These are phyloP conservation scores for Batillaria attramentaria DNA, from an alignment of 1,140 invertebrate genomes.

Conservation along the genomic window DNA sequence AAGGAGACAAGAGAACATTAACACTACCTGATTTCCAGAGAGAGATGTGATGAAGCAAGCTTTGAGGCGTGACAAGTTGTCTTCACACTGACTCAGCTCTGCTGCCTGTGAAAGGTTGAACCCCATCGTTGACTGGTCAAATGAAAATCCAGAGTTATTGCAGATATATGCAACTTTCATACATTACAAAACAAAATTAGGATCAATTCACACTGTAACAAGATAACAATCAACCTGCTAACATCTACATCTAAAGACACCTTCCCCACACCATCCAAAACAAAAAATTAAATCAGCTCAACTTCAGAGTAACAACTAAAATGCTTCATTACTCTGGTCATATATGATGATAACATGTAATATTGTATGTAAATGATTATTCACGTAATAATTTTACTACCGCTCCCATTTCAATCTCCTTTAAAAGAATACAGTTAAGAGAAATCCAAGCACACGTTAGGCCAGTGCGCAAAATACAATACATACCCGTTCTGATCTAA, in stretches of 20 bases:
- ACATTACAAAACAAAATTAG: background rate
- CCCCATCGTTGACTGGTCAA: constrained; percentile 51
- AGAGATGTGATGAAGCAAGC: constrained; percentile 84
- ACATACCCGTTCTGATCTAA: constrained; percentile 54
- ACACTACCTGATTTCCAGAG: constrained; percentile 73
- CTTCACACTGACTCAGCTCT: constrained; percentile 80
- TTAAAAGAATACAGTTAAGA: too few species aligned
- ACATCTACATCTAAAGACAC: background rate
- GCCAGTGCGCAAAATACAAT: too few species aligned
- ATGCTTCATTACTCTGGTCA: too few species aligned
- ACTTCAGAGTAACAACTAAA: too few species aligned
- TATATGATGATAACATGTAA: too few species aligned
- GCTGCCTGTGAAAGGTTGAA: constrained; percentile 71
- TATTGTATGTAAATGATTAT: too few species aligned
- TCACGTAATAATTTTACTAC: too few species aligned
- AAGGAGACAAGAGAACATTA: too few species aligned
- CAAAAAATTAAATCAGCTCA: too few species aligned
- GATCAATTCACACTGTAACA: background rate
- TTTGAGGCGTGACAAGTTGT: constrained; percentile 80
- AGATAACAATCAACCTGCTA: background rate
- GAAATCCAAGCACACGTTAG: too few species aligned
- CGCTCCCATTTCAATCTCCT: too few species aligned
- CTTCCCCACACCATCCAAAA: background rate
- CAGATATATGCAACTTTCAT: background rate
- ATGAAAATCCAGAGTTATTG: constrained; percentile 33